Evolutionary conservation across 2,797 vertebrate genomes (phyloP).

Genomic region (Sciurus vulgaris): DNA sequence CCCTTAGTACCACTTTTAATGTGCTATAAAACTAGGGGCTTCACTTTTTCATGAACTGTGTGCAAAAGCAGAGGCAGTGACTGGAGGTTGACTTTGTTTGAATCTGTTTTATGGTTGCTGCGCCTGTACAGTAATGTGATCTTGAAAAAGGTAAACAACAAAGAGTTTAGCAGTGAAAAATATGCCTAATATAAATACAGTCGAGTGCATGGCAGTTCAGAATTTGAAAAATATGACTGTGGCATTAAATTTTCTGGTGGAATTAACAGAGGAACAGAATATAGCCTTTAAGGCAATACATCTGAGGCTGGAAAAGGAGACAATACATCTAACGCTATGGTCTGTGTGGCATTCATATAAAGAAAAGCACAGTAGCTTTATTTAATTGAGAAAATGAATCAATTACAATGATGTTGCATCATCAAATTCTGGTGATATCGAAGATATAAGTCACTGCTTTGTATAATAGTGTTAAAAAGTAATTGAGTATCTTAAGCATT

Average conservation of each 20-base stretch:
- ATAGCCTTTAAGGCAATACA: slow-evolving; percentile 82
- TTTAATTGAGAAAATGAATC: slow-evolving; percentile 91
- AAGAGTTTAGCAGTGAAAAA: slow-evolving; percentile 87
- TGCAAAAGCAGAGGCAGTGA: slow-evolving; percentile 63
- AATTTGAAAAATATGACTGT: slow-evolving; percentile 84
- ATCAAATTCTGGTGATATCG: slow-evolving; percentile 83
- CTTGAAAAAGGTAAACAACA: slow-evolving; percentile 86
- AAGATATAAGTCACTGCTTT: slow-evolving; percentile 83
- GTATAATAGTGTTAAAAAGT: slow-evolving; percentile 86
- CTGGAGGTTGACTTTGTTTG: slow-evolving; percentile 74
- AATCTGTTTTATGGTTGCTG: slow-evolving; percentile 83
- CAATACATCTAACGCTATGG: slow-evolving; percentile 83
- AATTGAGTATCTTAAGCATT: slow-evolving; percentile 87
- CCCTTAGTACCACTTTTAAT: slow-evolving; percentile 72
- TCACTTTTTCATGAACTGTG: slow-evolving; percentile 87
- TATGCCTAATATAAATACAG: slow-evolving; percentile 88
- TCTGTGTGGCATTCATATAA: slow-evolving; percentile 81
- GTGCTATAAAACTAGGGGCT: slow-evolving; percentile 74
- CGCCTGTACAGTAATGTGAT: slow-evolving; percentile 63
- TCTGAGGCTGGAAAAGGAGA: slow-evolving; percentile 82
- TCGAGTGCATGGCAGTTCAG: slow-evolving; percentile 73
- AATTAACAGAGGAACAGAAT: slow-evolving; percentile 86
- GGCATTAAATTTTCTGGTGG: slow-evolving; percentile 80
- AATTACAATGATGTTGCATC: slow-evolving; percentile 88
- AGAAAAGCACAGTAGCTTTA: slow-evolving; percentile 85